Base-by-base conservation (phyloP, 2,113 vertebrate species). In the Ovibos moschatus region DNA sequence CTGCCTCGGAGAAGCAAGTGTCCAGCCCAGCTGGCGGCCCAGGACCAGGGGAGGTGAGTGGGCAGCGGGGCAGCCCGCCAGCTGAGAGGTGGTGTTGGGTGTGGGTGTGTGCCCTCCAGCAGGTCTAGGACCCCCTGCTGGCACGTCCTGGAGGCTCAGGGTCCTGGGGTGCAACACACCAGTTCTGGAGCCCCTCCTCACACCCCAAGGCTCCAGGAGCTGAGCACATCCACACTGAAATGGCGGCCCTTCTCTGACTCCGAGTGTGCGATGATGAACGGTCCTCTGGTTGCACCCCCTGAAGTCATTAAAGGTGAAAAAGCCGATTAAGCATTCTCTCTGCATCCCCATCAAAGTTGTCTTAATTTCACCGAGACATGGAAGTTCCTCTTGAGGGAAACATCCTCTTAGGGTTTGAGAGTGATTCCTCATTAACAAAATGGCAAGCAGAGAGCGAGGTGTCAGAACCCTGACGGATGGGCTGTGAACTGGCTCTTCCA, bases 381-480 rank as follows among this genome's bases (percentile, higher is more conserved):
- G 89, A 97, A 97, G 97, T 96, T 97, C 98, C 97, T 98, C 98
- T 98, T 98, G 60, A 96, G 98, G 97, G 98, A 98, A 98, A 93
- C 86, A 50, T 47, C 98, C 97, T 98, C 98, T 94, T 81, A 91
- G 98, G 98, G 98, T 96, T 92, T 76, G 95, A 97, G 97, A 83
- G 96, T 36, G 97, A 97, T 94, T 97, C 97, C 98, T 98, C 98
- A 94, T 98, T 98, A 98, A 96, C 98, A 98, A 97, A 98, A 98
- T 78, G 97, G 98, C 98, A 97, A 95, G 97, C 60, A 45, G 97
- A 96, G 92, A 98, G 97, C 93, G 96, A 90, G 84, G 93, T 97
- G 98, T 98, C 98, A 97, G 96, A 98, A 95, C 92, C 97, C 94
- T 98, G 98, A 98, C 96, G 95, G 98, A 98, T 97, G 98, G 98